Conservation (phyloP, 2,888 invertebrate species). For the Leptopilina drosophilae region DNA sequence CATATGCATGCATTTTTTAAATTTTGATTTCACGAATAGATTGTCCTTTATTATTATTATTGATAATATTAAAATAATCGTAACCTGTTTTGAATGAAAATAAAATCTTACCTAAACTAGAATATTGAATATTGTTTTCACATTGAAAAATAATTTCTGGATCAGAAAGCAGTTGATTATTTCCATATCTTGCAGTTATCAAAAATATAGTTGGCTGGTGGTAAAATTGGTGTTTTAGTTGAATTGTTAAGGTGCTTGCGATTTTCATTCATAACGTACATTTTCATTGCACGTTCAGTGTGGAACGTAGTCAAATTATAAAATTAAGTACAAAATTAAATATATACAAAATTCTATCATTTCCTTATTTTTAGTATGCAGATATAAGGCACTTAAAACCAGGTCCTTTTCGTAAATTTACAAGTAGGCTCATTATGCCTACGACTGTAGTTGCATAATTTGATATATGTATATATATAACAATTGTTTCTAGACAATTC, state of each 20-base stretch:
- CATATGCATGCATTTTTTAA: background rate
- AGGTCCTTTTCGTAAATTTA: conserved; percentile 64
- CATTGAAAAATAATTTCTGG: background rate
- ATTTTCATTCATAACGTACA: conserved; percentile 29
- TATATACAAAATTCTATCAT: conserved; percentile 64
- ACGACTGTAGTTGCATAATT: conserved; percentile 12
- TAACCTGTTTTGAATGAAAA: background rate
- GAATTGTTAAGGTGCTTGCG: background rate
- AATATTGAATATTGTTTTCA: background rate
- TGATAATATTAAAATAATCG: background rate
- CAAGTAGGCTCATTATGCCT: conserved; percentile 43
- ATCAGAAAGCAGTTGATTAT: background rate
- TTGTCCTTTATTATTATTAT: background rate
- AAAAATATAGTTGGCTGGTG: background rate
- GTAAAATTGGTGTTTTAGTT: background rate
- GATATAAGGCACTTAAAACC: conserved; percentile 76
- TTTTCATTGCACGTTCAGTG: background rate
- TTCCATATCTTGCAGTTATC: background rate
- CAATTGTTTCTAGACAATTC: conserved; percentile 19
- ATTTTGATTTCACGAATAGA: background rate
- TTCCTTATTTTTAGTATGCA: conserved; percentile 57
- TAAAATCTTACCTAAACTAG: conserved; percentile 11
- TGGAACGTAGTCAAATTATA: conserved; percentile 39
- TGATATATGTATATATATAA: background rate
- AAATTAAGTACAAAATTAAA: conserved; percentile 70